These are phyloP conservation scores for Antitype chi DNA, from an alignment of 2,888 invertebrate species.

Conservation along the genomic window DNA sequence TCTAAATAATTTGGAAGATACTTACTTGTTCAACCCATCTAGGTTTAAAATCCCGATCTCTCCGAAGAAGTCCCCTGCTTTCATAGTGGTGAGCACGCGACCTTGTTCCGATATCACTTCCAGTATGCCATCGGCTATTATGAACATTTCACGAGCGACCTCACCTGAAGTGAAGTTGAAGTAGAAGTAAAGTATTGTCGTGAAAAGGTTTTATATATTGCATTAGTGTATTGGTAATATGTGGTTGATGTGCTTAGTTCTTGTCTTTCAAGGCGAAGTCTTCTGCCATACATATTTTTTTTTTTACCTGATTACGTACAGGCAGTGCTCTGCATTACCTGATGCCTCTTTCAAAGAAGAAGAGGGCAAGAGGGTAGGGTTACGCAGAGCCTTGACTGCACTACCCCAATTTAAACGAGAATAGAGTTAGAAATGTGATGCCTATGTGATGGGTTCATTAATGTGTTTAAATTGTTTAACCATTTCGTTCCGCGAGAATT, in stretches of 20 bases:
- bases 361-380: neutral
- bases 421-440: too few relatives aligned
- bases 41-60: conserved; percentile 99
- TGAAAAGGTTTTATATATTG: neutral
- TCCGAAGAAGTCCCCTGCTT: conserved; percentile 99
- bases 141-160: conserved; percentile 99
- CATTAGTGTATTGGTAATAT: neutral
- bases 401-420: neutral
- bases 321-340: neutral
- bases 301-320: neutral
- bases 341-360: neutral
- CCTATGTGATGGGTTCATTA: neutral
- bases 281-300: neutral
- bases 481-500: neutral
- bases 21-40: conserved; percentile 98
- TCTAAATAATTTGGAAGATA: neutral
- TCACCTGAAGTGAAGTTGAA: conserved; percentile 87
- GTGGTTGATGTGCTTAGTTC: too few relatives aligned
- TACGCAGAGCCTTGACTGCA: neutral
- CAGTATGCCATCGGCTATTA: conserved; percentile 98
- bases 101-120: conserved; percentile 99
- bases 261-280: neutral
- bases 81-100: conserved; percentile 98
- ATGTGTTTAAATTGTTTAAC: neutral
- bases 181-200: neutral